phyloP scores from a whole-genome alignment of 2,113 vertebrate genomes.

The Oenanthe oenanthe region DNA sequence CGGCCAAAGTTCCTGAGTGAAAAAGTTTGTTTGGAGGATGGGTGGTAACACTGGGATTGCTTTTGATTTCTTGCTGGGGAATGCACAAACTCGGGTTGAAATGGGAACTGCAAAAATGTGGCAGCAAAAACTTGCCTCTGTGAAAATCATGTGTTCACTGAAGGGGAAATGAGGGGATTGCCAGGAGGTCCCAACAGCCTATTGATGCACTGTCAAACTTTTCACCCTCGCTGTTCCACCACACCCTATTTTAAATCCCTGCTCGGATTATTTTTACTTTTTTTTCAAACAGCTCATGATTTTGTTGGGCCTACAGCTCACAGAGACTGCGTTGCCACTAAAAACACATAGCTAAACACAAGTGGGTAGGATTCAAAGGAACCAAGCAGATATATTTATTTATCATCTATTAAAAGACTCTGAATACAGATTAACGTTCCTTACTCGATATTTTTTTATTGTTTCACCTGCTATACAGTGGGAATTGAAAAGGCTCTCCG shows the following conservation, averaged over 20 bases:
- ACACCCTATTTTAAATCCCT: slow-evolving; percentile 46
- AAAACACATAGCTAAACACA: slow-evolving; percentile 64
- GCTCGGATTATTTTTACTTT: slow-evolving; percentile 39
- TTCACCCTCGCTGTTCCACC: background rate
- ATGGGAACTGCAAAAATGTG: background rate
- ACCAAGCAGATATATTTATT: slow-evolving; percentile 60
- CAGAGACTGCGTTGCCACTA: slow-evolving; percentile 16
- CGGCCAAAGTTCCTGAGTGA: background rate
- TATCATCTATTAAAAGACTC: slow-evolving; percentile 67
- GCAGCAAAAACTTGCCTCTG: background rate
- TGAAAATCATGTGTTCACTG: background rate
- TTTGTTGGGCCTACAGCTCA: background rate
- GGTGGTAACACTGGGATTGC: background rate
- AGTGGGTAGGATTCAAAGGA: slow-evolving; percentile 33
- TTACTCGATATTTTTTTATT: slow-evolving; percentile 63
- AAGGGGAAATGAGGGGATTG: background rate
- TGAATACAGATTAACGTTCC: slow-evolving; percentile 51
- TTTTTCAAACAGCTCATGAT: slow-evolving; percentile 23
- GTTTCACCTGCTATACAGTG: slow-evolving; percentile 70
- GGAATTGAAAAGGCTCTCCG: slow-evolving; percentile 10
- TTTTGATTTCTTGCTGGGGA: slow-evolving; percentile 3
- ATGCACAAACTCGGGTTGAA: background rate
- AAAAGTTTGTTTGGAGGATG: background rate
- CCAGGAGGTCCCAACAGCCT: background rate
- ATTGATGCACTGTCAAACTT: slow-evolving; percentile 20